Base-by-base conservation (phyloP, 2,888 invertebrate genomes). In the Erebia epiphron region DNA sequence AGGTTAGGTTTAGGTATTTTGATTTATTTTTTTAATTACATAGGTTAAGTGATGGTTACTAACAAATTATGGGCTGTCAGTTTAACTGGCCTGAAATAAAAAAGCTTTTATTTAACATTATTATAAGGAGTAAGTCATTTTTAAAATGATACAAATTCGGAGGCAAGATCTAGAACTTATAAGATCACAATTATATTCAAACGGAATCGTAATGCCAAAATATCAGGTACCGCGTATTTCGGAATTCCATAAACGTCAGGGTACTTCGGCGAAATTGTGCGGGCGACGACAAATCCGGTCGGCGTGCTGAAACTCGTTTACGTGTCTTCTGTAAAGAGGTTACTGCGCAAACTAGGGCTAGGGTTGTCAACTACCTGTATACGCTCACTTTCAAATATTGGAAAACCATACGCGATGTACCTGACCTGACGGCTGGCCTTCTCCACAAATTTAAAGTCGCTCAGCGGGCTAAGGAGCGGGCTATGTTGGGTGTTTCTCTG, bases 281-380 rank as follows among this genome's bases (percentile, higher is more conserved):
- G 43, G 65, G 61, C n/a, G 21, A 41, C 43, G 43, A 13, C 56
- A 66, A 57, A 65, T 67, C 67, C 64, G 58, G 52, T 50, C 46
- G 52, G 57, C 18, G 21, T 18, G 58, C 43, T 13, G 60, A 69
- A 61, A 35, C 65, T 54, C 60, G 65, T 60, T 60, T 66, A 52
- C 60, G 52, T 66, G 60, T 65, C 41, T 60, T 66, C 64, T 46
- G 65, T 65, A 60, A 65, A 66, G 65, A 46, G 54, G 68, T 52
- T 67, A 60, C 18, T 18, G 61, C 61, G 21, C 56, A 46, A 54
- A 54, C 10, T 54, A 60, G 21, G 26, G 58, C 13, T 61, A 54
- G 61, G 60, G 61, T 56, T 66, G 56, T 14, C 56, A 21, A 41
- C 18, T 35, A n/a, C 11, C 26, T 49, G 2, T 10, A 10, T 0